phyloP scores from a whole-genome alignment of 2,888 invertebrate species.

The Plagiodera versicolora region DNA sequence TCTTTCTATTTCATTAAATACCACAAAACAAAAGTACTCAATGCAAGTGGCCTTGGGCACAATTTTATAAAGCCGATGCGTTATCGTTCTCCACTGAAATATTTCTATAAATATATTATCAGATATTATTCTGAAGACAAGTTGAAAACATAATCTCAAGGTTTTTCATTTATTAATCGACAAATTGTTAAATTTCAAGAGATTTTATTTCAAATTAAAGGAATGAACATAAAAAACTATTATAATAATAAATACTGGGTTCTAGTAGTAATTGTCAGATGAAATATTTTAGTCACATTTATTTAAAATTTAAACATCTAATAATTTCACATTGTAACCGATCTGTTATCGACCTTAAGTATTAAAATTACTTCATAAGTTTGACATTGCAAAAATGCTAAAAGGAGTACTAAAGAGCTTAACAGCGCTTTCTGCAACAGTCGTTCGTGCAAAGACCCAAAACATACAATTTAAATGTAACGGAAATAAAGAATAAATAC shows the following conservation, averaged over 20 bases:
- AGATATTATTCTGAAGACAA: not conserved
- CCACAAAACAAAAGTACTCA: too few relatives aligned
- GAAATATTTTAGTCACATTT: slow-evolving; percentile 51
- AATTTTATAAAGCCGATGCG: too few relatives aligned
- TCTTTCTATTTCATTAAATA: too few relatives aligned
- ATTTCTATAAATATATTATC: not conserved
- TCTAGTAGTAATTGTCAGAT: slow-evolving; percentile 36
- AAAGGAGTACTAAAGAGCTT: not conserved
- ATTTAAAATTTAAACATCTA: slow-evolving; percentile 55
- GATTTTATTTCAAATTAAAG: slow-evolving; percentile 39
- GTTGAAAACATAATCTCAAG: not conserved
- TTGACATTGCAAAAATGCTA: not conserved
- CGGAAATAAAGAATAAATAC: slow-evolving; percentile 24
- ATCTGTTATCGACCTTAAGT: slow-evolving; percentile 44
- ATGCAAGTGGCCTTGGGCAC: too few relatives aligned
- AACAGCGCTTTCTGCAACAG: not conserved
- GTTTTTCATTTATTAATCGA: not conserved
- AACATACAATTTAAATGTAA: slow-evolving; percentile 19
- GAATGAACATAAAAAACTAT: slow-evolving; percentile 38
- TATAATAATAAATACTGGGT: slow-evolving; percentile 32
- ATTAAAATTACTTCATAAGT: slow-evolving; percentile 32
- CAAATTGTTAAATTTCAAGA: slow-evolving; percentile 26
- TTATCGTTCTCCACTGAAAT: not conserved
- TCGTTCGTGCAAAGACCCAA: slow-evolving; percentile 13
- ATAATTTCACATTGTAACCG: slow-evolving; percentile 50